A percentile compares a stretch with the other conserved stretches of the same genome.
These are phyloP conservation scores for Odontamblyopus lacepedii DNA, from an alignment of 2,797 vertebrate species.

Conservation along the genomic window DNA sequence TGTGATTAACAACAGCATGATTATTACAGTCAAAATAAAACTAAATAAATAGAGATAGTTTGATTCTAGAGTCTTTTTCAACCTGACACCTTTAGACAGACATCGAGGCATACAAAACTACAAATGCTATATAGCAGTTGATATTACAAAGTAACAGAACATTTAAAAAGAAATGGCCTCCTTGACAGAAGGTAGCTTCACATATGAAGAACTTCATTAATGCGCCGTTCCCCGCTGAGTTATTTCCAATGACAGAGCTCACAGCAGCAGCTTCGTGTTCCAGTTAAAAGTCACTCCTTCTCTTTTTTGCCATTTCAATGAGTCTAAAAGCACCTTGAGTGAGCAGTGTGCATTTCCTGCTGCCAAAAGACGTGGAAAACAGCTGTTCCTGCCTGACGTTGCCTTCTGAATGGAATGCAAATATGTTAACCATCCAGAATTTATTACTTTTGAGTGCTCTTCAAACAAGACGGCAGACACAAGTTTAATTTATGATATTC, in stretches of 20 bases:
- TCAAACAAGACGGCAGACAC: slow-evolving; percentile 79
- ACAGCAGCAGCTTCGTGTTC: slow-evolving; percentile 73
- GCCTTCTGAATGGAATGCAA: slow-evolving; percentile 78
- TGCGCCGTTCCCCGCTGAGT: slow-evolving; percentile 66
- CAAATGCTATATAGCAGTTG: no score
- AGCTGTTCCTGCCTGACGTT: slow-evolving; percentile 78
- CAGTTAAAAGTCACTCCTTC: slow-evolving; percentile 73
- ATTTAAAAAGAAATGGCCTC: slow-evolving; percentile 58
- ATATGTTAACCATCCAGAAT: slow-evolving; percentile 81
- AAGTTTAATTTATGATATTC: slow-evolving; percentile 84
- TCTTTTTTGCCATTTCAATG: slow-evolving; percentile 68
- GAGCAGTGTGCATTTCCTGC: slow-evolving; percentile 76
- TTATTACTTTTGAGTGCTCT: slow-evolving; percentile 84
- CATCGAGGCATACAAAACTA: not conserved
- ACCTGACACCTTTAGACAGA: not conserved
- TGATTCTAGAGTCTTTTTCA: not conserved
- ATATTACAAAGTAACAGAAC: slow-evolving; percentile 53
- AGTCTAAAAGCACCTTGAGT: slow-evolving; percentile 80
- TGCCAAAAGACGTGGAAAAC: slow-evolving; percentile 80
- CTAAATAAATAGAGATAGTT: not conserved
- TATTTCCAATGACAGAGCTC: slow-evolving; percentile 70
- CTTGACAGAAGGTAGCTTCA: slow-evolving; percentile 62
- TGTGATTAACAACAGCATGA: not conserved
- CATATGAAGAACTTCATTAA: slow-evolving; percentile 77
- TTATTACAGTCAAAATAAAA: not conserved